Conservation (phyloP, 2,797 vertebrate genomes). For the Centroberyx gerrardi region DNA sequence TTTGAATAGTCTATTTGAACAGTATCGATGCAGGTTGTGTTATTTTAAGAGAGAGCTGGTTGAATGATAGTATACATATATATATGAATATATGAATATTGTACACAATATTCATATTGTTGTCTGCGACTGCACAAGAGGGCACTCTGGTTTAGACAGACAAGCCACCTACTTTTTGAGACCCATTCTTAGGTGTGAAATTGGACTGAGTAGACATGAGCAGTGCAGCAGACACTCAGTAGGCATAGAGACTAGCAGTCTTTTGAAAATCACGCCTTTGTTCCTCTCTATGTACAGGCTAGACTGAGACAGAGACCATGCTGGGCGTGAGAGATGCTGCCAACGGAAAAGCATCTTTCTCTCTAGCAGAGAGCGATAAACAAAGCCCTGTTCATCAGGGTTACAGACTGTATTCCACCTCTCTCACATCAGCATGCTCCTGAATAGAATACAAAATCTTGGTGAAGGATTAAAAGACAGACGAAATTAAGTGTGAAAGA, state of each 20-base stretch:
- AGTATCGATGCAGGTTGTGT: background rate
- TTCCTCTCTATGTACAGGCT: conserved; percentile 50
- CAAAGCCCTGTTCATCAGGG: conserved; percentile 52
- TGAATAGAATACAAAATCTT: conserved; percentile 26
- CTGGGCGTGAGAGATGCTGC: conserved; percentile 59
- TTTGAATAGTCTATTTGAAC: conserved; percentile 13
- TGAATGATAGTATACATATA: conserved; percentile 15
- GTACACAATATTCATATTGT: too few relatives aligned
- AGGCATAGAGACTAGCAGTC: conserved; percentile 23
- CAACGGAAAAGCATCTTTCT: conserved; percentile 55
- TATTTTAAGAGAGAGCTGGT: conserved; percentile 11
- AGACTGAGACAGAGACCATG: conserved; percentile 44
- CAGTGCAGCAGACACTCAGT: conserved; percentile 29
- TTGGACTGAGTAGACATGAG: conserved; percentile 47
- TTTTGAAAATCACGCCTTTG: conserved; percentile 66
- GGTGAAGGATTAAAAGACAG: background rate
- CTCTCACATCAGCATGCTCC: conserved; percentile 29
- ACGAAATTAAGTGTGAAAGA: conserved; percentile 1
- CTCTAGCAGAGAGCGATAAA: conserved; percentile 42
- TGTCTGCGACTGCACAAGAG: conserved; percentile 39
- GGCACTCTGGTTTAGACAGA: conserved; percentile 47
- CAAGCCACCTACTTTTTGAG: conserved; percentile 39
- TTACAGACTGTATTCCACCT: conserved; percentile 30
- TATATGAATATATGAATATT: too few relatives aligned
- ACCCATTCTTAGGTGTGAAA: conserved; percentile 37